phyloP scores from a whole-genome alignment of 1,140 invertebrate species.

The Drosophila santomea region DNA sequence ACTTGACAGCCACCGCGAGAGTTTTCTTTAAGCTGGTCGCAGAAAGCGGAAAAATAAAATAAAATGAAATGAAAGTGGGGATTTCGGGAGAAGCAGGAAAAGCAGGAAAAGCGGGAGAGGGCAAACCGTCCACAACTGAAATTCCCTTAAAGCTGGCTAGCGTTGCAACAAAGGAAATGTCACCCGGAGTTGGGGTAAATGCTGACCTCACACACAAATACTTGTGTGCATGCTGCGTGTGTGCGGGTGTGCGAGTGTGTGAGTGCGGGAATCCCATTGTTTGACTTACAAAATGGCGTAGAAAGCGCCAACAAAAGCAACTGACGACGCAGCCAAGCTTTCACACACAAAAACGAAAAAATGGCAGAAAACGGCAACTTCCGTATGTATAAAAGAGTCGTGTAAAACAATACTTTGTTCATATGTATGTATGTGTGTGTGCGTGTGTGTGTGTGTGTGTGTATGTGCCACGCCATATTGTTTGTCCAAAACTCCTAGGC shows the following conservation, averaged over 20 bases:
- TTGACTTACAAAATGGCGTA: slow-evolving; percentile 81
- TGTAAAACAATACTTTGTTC: slow-evolving; percentile 79
- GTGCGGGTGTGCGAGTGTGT: slow-evolving; percentile 13
- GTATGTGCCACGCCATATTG: slow-evolving; percentile 59
- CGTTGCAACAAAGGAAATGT: slow-evolving; percentile 69
- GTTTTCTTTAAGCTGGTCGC: slow-evolving; percentile 69
- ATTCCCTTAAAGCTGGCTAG: slow-evolving; percentile 59
- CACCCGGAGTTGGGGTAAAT: slow-evolving; percentile 34
- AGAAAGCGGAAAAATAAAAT: slow-evolving; percentile 29
- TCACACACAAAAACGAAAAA: slow-evolving; percentile 13
- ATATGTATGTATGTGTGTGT: neutral
- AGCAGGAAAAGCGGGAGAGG: neutral
- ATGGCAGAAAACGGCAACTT: slow-evolving; percentile 68
- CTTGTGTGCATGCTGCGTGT: slow-evolving; percentile 21
- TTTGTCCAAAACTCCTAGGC: slow-evolving; percentile 62
- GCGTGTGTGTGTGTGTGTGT: slow-evolving; percentile 3
- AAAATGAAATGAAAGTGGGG: slow-evolving; percentile 20
- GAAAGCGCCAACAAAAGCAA: slow-evolving; percentile 71
- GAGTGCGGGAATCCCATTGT: slow-evolving; percentile 61
- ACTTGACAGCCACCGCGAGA: slow-evolving; percentile 67
- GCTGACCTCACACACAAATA: slow-evolving; percentile 55
- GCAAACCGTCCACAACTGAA: slow-evolving; percentile 37
- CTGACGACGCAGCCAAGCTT: slow-evolving; percentile 56
- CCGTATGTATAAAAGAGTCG: slow-evolving; percentile 78
- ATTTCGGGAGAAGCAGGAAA: neutral